phyloP scores from a whole-genome alignment of 2,113 vertebrate genomes.

The Hippocampus zosterae region DNA sequence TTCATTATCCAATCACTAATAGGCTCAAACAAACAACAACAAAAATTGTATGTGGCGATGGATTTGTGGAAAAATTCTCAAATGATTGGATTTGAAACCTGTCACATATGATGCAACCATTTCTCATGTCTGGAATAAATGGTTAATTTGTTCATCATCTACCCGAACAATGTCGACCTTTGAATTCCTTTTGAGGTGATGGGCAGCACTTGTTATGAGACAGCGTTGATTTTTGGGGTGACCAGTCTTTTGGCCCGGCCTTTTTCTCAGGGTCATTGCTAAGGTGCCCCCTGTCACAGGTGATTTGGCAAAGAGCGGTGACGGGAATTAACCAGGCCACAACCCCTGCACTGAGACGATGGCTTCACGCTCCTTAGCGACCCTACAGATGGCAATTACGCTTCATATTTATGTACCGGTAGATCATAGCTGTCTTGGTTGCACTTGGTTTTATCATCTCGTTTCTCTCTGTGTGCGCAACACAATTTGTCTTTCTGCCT shows the following conservation, averaged over 20 bases:
- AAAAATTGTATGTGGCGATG: too few relatives aligned
- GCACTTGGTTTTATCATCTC: not conserved
- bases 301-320: constrained; percentile 42
- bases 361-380: constrained; percentile 73
- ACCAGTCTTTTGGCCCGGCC: constrained; percentile 28
- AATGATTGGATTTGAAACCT: constrained; percentile 4
- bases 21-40: too few relatives aligned
- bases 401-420: constrained; percentile 64
- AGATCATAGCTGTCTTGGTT: constrained; percentile 77
- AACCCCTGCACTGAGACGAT: constrained; percentile 48
- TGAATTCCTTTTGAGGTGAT: not conserved
- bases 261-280: constrained; percentile 30
- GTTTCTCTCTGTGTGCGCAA: constrained; percentile 11
- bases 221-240: constrained; percentile 22
- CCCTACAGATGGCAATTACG: constrained; percentile 65
- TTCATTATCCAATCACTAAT: too few relatives aligned
- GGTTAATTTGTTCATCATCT: not conserved
- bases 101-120: not conserved
- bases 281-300: constrained; percentile 66
- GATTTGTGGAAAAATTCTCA: not conserved
- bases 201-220: constrained; percentile 3
- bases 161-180: not conserved
- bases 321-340: constrained; percentile 68
- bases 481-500: not conserved
- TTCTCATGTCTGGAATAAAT: not conserved